phyloP scores from a whole-genome alignment of 1,140 invertebrate species.

The Aphaenogaster ashmeadi region DNA sequence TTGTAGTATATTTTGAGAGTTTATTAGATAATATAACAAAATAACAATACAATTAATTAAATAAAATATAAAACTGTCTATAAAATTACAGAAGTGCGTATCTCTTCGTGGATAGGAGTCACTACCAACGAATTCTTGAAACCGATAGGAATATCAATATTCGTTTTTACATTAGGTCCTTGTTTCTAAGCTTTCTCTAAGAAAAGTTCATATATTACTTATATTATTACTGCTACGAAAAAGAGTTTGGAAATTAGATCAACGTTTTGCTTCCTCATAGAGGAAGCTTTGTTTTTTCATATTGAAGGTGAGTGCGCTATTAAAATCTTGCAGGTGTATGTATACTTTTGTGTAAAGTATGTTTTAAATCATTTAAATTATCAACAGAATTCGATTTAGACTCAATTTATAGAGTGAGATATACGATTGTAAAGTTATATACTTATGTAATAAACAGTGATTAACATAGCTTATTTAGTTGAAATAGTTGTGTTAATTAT shows the following conservation, averaged over 20 bases:
- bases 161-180: neutral
- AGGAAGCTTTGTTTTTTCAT: no score
- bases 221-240: neutral
- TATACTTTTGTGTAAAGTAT: neutral
- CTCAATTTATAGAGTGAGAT: neutral
- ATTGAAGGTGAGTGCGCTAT: slow-evolving; percentile 2
- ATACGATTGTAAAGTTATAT: neutral
- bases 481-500: neutral
- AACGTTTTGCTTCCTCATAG: neutral
- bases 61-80: neutral
- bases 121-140: neutral
- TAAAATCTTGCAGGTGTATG: neutral
- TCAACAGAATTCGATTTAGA: neutral
- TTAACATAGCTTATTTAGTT: neutral
- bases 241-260: neutral
- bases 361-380: neutral
- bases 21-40: neutral
- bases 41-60: neutral
- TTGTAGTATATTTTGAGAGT: neutral
- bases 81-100: neutral
- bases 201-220: no score
- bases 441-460: neutral
- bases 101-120: neutral
- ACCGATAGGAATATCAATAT: neutral
- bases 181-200: neutral